Base-by-base conservation (phyloP, 2,797 vertebrate genomes). In the Schizopygopsis malacanthus region DNA sequence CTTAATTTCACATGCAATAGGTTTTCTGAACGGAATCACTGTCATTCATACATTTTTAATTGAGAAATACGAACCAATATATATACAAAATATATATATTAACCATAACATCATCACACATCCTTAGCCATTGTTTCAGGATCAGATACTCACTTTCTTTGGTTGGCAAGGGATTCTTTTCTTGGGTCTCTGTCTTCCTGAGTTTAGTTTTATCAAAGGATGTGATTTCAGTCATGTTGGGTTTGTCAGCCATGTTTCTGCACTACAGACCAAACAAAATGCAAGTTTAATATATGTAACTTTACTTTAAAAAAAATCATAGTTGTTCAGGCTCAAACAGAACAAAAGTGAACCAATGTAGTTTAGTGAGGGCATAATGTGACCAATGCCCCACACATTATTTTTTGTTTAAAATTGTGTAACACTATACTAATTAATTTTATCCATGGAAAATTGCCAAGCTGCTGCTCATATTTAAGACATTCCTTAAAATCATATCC, bases 191-290 rank as follows among this genome's bases (percentile, higher is more conserved):
- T 4, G 93, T 96, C 89, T 97, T 96, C 92, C 95, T 96, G 92
- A 96, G 95, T 90, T 96, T 96, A 89, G 94, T 95, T 92, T 95
- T 97, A 90, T 96, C 95, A 91, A 96, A 96, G 80, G 95, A 95
- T 92, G 94, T 95, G 87, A 96, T 95, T 94, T 96, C 95, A 82
- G 94, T 93, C 94, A 96, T 95, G 93, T 96, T 94, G 33, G 96
- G 96, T 91, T 96, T 96, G 94, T 96, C 96, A 88, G 95, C 95
- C 95, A 96, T 91, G 90, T 56, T 80, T 61, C 28, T 61, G 25
- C 13, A 52, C 50, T 81, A 37, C 39, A 85, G 22, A 90, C 33
- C 33, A 43, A 76, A 72, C 18, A 10, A 50, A 15, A 25, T 65
- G 11, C 54, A 28, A 37, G 28, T 81, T 50, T 43, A 69, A 77